Conservation (phyloP, 64 coral and sea anemone species). For the Dendrophyllia cribrosa region DNA sequence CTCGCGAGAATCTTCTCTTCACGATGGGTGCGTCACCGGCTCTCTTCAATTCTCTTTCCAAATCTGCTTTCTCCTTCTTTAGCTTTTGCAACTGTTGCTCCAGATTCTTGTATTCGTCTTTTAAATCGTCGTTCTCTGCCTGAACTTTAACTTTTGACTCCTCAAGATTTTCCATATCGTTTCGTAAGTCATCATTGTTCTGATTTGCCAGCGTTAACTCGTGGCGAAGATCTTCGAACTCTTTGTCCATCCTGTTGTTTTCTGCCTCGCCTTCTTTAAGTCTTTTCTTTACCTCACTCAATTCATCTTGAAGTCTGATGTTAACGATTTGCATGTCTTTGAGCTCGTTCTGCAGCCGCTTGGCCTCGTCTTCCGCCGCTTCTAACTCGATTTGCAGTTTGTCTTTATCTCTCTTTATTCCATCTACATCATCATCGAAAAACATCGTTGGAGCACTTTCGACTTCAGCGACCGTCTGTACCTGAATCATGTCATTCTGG, state of each 20-base stretch:
- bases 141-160: constrained; percentile 79
- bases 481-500: constrained; percentile 48
- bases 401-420: constrained; percentile 81
- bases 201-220: constrained; percentile 76
- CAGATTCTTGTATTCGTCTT: constrained; percentile 14
- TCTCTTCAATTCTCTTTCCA: constrained; percentile 46
- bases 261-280: constrained; percentile 79
- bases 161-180: constrained; percentile 72
- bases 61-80: constrained; percentile 31
- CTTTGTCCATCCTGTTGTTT: constrained; percentile 73
- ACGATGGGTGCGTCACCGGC: neutral
- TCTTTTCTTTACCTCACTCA: constrained; percentile 68
- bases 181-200: constrained; percentile 71
- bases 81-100: constrained; percentile 4
- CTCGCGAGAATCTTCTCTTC: constrained; percentile 11
- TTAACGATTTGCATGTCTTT: constrained; percentile 73
- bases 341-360: constrained; percentile 51
- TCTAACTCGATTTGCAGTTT: constrained; percentile 76
- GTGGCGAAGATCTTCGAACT: constrained; percentile 71
- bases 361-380: constrained; percentile 54
- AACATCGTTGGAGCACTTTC: constrained; percentile 74
- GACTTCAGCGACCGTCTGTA: constrained; percentile 72
- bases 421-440: constrained; percentile 83
- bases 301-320: constrained; percentile 24
- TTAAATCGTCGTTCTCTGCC: constrained; percentile 45